These are phyloP conservation scores for Misgurnus anguillicaudatus DNA, from an alignment of 2,113 vertebrate species.

Conservation along the genomic window DNA sequence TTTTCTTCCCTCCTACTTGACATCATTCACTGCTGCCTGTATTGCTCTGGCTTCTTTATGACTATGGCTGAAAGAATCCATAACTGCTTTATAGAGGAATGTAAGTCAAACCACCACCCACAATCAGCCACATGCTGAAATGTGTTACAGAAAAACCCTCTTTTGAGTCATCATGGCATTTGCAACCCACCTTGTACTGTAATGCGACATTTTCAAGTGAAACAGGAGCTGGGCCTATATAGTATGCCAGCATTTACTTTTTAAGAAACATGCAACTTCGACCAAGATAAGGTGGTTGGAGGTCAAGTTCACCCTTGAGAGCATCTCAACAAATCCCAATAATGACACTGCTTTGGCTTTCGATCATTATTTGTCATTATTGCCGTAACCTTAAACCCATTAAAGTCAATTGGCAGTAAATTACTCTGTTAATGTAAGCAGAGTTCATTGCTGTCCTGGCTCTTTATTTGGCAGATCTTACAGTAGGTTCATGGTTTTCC, in stretches of 20 bases:
- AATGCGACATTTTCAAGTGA: neutral
- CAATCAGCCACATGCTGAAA: constrained; percentile 32
- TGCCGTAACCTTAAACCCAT: no score
- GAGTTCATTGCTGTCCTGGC: no score
- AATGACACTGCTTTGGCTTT: no score
- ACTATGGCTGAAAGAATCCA: constrained; percentile 21
- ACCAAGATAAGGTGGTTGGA: no score
- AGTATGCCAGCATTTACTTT: neutral
- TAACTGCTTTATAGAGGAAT: constrained; percentile 37
- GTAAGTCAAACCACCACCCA: constrained; percentile 38
- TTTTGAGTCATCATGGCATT: neutral
- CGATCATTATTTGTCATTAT: no score
- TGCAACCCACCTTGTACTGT: neutral
- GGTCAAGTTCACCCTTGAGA: no score
- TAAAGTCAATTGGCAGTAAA: no score
- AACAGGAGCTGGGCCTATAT: neutral
- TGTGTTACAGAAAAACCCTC: neutral
- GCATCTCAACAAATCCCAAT: no score
- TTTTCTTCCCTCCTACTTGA: neutral
- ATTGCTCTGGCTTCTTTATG: constrained; percentile 43
- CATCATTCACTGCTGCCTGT: constrained; percentile 20
- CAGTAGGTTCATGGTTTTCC: no score
- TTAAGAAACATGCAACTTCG: neutral
- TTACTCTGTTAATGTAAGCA: no score
- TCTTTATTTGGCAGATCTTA: no score